Evolutionary conservation across 2,888 invertebrate genomes (phyloP), one percentile per base, ranked within the genome.

Genomic region (Papilio demoleus): DNA sequence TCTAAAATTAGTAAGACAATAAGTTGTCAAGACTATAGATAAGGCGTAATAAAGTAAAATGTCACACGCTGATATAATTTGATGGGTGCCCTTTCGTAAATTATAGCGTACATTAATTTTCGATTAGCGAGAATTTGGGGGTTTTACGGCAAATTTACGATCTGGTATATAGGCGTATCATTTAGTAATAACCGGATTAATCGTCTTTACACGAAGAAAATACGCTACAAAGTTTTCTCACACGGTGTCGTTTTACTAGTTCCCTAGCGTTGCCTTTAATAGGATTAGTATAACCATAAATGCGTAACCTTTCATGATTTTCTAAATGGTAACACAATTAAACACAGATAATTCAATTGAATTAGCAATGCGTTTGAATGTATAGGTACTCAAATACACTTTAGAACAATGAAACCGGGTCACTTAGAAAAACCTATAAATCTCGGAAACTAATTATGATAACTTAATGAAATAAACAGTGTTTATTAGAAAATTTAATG

Each of bases 51-150:
- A 73, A 72, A 72, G 77, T 78, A 77, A 82, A 87, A 87, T 85
- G 84, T 83, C 87, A 78, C 79, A 75, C 77, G 74, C 78, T 87
- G 87, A 86, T 85, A 87, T 88, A 88, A 77, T 87, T 86, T 82
- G 82, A 81, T 80, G 83, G 81, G 82, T 87, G 90, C 84, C 90
- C 90, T 92, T 91, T 87, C 81, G 80, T 87, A 90, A 90, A 92
- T 91, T 90, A 88, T 88, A 77, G 78, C 79, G 81, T 83, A 85
- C 92, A 92, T 92, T 90, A 90, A 90, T 87, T 87, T 90, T 89
- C 85, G 90, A 91, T 92, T 92, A 92, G 87, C 81, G 81, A 81
- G 88, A 88, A 90, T 86, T 79, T 76, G 22, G 75, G 74, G 65
- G 59, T 53, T 69, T 69, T 69, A 65, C 42, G 65, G 68, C 60